Evolutionary conservation across 2,797 vertebrate species (phyloP), one percentile per base, ranked within the genome.

Genomic region (Phaenicophaeus curvirostris): DNA sequence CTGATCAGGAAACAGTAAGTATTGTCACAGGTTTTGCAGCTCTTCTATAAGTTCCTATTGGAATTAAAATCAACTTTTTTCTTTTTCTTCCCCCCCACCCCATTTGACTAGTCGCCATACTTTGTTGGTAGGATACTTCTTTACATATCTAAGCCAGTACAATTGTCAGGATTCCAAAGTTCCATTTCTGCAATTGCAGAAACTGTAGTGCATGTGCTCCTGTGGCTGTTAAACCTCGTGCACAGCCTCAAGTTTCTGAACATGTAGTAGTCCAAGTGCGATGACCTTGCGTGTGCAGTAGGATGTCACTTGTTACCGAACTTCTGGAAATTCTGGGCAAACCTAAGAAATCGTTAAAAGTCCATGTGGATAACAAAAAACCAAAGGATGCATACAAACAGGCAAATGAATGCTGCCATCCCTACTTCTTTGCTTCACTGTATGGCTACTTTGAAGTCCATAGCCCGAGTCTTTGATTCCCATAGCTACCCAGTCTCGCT

Each of bases 1-100:
- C 98, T 9, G 98, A 99, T 94, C 98, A 98, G 96, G 98, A 98
- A 44, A 78, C 93, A 96, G 98, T 99, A 58, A 67, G 98, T 97
- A 42, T 66, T 35, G n/a, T 61, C 46, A 41, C 2, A 44, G 50
- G 19, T 28, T 61, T 67, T 75, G 31, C 33, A 73, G 11, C 33
- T 73, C 19, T 41, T 55, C 35, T 72, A 5, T 69, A 75, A 66
- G 11, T 90, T 86, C 8, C 30, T 75, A 3, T 57, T 41, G 67
- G 48, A 85, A 67, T 39, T 66, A 55, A 30, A 55, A 18, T 21
- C 30, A 62, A 6, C 9, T 51, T 28, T 17, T 51, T 28, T 20
- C n/a, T 23, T 18, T 20, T 6, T 2, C 6, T 68, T 23, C 12
- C 12, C 21, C 46, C 46, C 21, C 6, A 6, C 42, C 16, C 13